A percentile compares a stretch with the other conserved stretches of the same genome.
Evolutionary conservation across 2,888 invertebrate species (phyloP).

Genomic region (Rotaria sp.): DNA sequence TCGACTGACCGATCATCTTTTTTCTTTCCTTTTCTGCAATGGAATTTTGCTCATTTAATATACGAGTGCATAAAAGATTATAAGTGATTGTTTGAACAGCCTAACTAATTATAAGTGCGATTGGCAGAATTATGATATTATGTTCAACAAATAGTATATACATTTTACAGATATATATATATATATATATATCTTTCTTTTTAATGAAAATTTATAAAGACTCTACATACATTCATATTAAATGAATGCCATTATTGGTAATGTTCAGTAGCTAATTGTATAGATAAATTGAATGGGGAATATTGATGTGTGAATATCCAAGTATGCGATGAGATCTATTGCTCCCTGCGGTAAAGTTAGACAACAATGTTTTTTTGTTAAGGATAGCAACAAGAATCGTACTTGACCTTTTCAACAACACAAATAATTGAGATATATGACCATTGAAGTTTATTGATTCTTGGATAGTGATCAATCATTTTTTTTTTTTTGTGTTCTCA

Average conservation of each 20-base stretch:
- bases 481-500: background rate
- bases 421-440: background rate
- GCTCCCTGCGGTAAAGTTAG: background rate
- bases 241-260: background rate
- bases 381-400: background rate
- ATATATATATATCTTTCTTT: too few species aligned
- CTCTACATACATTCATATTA: background rate
- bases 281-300: too few species aligned
- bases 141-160: too few species aligned
- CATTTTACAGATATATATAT: too few species aligned
- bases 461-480: background rate
- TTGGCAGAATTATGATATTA: background rate
- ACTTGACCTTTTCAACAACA: background rate
- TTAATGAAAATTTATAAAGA: background rate
- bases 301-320: too few species aligned
- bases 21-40: background rate
- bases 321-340: background rate
- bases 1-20: background rate
- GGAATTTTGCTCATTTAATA: background rate
- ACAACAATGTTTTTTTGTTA: background rate
- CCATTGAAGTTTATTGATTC: background rate
- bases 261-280: background rate
- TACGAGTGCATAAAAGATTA: background rate
- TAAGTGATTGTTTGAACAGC: background rate
- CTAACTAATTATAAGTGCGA: background rate